A percentile compares a stretch with the other conserved stretches of the same genome.
Conservation (phyloP, 2,888 invertebrate genomes). For the Leptarthrus brevirostris region DNA sequence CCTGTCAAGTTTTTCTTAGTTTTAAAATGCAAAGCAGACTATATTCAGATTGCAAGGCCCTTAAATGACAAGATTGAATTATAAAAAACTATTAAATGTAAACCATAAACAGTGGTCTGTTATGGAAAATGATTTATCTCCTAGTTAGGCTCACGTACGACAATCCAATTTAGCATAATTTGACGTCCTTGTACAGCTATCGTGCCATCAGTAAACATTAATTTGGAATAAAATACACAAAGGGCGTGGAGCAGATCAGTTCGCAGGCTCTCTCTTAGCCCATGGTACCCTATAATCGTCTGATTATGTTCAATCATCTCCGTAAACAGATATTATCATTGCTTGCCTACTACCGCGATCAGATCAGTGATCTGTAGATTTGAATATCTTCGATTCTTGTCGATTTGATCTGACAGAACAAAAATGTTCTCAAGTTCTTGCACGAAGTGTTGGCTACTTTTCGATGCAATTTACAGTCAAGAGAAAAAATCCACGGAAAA, state of each 20-base stretch:
- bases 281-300: conserved; percentile 8
- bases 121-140: conserved; percentile 17
- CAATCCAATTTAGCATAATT: conserved; percentile 40
- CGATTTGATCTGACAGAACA: not conserved
- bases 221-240: conserved; percentile 31
- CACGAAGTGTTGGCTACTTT: not conserved
- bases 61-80: not conserved
- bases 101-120: not conserved
- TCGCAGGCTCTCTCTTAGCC: conserved; percentile 10
- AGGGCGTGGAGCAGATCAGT: conserved; percentile 26
- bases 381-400: conserved; percentile 9
- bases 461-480: not conserved
- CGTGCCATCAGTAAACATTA: conserved; percentile 5
- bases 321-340: conserved; percentile 38
- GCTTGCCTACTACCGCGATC: not conserved
- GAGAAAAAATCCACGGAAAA: not conserved
- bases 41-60: not conserved
- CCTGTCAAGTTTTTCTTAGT: too few relatives aligned
- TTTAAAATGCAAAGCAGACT: not conserved
- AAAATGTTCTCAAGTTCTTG: conserved; percentile 12
- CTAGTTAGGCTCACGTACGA: conserved; percentile 25
- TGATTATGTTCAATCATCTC: conserved; percentile 45
- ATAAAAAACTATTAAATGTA: not conserved
- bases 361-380: conserved; percentile 6
- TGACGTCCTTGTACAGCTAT: conserved; percentile 38